Conservation (phyloP, 2,113 vertebrate genomes). For the Notiomystis cincta region DNA sequence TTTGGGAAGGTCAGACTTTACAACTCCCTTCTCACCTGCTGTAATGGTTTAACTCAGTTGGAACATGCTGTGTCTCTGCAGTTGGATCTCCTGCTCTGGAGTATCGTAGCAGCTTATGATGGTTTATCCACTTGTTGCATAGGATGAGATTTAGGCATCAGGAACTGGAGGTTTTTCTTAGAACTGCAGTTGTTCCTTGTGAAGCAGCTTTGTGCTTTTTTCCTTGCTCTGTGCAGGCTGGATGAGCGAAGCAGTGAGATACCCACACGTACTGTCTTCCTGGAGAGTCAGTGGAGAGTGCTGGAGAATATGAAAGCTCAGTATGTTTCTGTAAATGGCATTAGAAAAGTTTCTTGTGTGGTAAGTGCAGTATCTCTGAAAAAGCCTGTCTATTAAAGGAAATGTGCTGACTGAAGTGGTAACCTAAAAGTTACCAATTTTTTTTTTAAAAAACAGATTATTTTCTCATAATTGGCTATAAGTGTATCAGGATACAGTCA, state of each 20-base stretch:
- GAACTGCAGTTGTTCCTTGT: background rate
- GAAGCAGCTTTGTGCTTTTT: background rate
- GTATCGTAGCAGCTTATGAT: background rate
- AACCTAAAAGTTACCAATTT: background rate
- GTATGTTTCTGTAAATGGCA: slow-evolving; percentile 92
- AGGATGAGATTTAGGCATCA: background rate
- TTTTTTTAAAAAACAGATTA: background rate
- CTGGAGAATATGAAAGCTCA: slow-evolving; percentile 97
- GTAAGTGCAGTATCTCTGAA: slow-evolving; percentile 68
- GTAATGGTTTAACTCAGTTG: background rate
- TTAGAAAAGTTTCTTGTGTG: slow-evolving; percentile 95
- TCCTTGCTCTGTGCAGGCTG: slow-evolving; percentile 70
- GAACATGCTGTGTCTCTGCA: background rate
- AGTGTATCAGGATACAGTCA: background rate
- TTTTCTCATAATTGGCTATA: background rate
- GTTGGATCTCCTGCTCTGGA: background rate
- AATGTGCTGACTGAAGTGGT: background rate
- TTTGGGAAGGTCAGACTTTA: background rate
- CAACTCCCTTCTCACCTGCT: background rate
- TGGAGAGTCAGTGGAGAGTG: slow-evolving; percentile 89
- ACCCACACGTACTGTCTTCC: slow-evolving; percentile 72
- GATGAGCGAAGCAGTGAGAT: slow-evolving; percentile 82
- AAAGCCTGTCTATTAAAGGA: background rate
- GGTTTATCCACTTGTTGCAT: background rate
- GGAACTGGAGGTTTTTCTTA: background rate